Evolutionary conservation across 2,113 vertebrate species (phyloP).

Genomic region (Passer domesticus): DNA sequence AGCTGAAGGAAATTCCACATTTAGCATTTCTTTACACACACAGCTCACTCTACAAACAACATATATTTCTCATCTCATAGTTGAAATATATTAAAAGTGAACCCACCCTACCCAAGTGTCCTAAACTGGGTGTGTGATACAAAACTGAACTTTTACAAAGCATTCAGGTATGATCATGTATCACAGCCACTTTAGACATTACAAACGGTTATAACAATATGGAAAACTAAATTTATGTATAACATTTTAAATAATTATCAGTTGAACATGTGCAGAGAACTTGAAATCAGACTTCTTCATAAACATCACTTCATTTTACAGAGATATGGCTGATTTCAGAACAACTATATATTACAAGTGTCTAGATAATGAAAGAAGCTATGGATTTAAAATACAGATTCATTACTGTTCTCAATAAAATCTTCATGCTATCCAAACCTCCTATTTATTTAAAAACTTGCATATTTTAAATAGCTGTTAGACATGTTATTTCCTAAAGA

Average conservation of each 20-base stretch:
- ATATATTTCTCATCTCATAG: neutral
- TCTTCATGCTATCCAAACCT: neutral
- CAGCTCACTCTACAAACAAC: neutral
- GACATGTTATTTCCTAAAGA: neutral
- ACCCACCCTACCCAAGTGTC: neutral
- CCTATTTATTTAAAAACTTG: neutral
- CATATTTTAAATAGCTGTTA: neutral
- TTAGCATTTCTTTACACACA: neutral
- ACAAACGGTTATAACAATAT: neutral
- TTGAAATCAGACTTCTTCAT: neutral
- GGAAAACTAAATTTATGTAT: neutral
- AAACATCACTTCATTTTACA: neutral
- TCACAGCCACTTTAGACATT: neutral
- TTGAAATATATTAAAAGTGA: neutral
- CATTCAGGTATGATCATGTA: neutral
- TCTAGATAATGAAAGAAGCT: neutral
- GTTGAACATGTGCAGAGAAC: neutral
- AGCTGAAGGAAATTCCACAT: neutral
- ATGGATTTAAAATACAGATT: neutral
- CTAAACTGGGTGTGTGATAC: neutral
- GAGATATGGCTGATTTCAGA: neutral
- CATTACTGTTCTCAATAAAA: neutral
- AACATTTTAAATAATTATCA: neutral
- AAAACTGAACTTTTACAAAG: neutral
- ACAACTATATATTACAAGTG: neutral